Base-by-base conservation (phyloP, 2,888 invertebrate species). In the Melinaea marsaeus region DNA sequence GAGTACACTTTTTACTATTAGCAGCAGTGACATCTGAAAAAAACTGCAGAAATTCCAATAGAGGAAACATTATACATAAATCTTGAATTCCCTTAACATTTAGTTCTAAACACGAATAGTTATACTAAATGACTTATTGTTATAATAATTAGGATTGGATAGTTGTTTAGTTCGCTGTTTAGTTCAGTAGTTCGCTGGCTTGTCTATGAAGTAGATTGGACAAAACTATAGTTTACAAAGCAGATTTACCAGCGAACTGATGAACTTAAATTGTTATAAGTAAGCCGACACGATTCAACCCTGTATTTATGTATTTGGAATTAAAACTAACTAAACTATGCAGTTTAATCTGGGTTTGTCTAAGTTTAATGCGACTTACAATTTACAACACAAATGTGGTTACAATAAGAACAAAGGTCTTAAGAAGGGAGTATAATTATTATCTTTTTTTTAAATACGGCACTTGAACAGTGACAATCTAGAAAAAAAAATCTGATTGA, bases 311-410 rank as follows among this genome's bases (percentile, higher is more conserved):
- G 73, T 76, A 73, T 73, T 69, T 67, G 69, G 68, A 68, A 75
- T 76, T 74, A 76, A 75, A 78, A 77, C 74, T 70, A 69, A 78
- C 71, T 69, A 75, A 80, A 80, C 79, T 77, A 76, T 78, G 77
- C 73, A 71, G 70, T 70, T 72, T 75, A 75, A 74, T 76, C 74
- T 72, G 64, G 62, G 67, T 63, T 71, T 65, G 61, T 59, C 56
- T 62, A 64, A 59, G 63, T 61, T 63, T 61, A 57, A 48, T 65
- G 63, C 57, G 58, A 64, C 51, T 42, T 62, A 64, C 63, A 71
- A 70, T 65, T 69, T 67, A 47, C 60, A 63, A 61, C 61, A 62
- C 63, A 67, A 67, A 67, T 69, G 64, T 64, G 37, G 62, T 62
- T 62, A 58, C 64, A 63, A 59, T 66, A 65, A 66, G 64, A 68